Conservation (phyloP, 2,888 invertebrate species). For the Drosophila helvetica region DNA sequence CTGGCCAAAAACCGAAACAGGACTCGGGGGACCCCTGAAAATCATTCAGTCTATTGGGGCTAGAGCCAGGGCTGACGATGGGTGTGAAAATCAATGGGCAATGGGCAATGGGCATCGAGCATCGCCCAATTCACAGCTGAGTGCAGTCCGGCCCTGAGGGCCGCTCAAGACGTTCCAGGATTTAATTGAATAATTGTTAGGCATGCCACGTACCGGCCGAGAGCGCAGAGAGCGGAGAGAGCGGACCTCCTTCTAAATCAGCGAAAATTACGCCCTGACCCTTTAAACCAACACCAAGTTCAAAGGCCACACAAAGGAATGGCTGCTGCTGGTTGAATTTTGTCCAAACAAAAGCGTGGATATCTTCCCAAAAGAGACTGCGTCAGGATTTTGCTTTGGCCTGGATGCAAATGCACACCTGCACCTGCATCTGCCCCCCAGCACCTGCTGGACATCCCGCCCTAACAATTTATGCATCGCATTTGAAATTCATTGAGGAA, state of each 20-base stretch:
- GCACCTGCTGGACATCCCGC: constrained; percentile 30
- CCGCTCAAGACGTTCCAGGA: constrained; percentile 74
- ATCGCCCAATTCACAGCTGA: constrained; percentile 47
- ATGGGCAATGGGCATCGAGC: constrained; percentile 10
- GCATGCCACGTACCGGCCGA: constrained; percentile 80
- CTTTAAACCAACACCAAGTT: constrained; percentile 17
- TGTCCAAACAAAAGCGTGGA: constrained; percentile 15
- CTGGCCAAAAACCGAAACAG: constrained; percentile 11
- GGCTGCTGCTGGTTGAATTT: background rate
- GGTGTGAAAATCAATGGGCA: constrained; percentile 73
- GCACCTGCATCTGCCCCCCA: constrained; percentile 28
- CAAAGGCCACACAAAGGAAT: constrained; percentile 3
- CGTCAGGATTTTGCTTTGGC: constrained; percentile 37
- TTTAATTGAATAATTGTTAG: constrained; percentile 84
- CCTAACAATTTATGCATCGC: constrained; percentile 60
- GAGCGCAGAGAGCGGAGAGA: background rate
- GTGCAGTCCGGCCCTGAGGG: constrained; percentile 59
- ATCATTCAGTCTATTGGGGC: constrained; percentile 3
- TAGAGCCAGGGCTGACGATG: constrained; percentile 40
- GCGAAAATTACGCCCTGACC: constrained; percentile 14
- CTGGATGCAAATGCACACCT: constrained; percentile 33
- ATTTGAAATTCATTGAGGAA: constrained; percentile 50
- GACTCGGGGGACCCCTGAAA: constrained; percentile 28
- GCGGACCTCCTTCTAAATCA: constrained; percentile 30
- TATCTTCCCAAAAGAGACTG: constrained; percentile 43